Evolutionary conservation across 2,113 vertebrate genomes (phyloP).

Genomic region (Leptobrachium ailaonicum): DNA sequence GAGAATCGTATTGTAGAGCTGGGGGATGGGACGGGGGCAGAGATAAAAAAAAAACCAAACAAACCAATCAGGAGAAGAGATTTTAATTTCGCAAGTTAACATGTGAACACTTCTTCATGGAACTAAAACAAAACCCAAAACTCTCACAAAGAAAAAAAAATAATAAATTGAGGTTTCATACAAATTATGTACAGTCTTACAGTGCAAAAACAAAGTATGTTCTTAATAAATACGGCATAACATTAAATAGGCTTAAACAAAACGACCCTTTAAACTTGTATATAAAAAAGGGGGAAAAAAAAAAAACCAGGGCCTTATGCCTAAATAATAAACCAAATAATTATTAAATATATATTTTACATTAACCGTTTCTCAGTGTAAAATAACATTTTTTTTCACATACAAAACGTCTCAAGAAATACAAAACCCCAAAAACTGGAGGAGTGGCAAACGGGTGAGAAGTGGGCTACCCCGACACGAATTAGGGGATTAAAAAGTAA

Average conservation of each 20-base stretch:
- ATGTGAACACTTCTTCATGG: conserved; percentile 6
- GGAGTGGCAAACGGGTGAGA: background rate
- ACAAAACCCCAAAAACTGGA: background rate
- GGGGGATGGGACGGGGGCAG: too few relatives aligned
- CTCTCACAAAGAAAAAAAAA: conserved; percentile 20
- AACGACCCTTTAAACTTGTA: conserved; percentile 36
- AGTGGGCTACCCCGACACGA: too few relatives aligned
- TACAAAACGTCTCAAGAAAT: background rate
- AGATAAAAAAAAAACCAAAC: too few relatives aligned
- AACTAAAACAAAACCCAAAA: conserved; percentile 11
- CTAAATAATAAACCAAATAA: conserved; percentile 43
- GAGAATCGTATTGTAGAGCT: too few relatives aligned
- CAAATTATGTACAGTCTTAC: background rate
- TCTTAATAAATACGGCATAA: conserved; percentile 47
- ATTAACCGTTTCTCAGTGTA: conserved; percentile 23
- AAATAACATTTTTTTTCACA: background rate
- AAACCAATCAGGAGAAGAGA: background rate
- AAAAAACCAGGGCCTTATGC: conserved; percentile 25
- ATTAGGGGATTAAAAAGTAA: too few relatives aligned
- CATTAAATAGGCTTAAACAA: conserved; percentile 33
- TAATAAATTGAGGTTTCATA: background rate
- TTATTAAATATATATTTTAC: conserved; percentile 36
- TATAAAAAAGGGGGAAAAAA: background rate
- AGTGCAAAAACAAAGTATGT: background rate
- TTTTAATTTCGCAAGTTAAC: conserved; percentile 29